Evolutionary conservation across 2,888 invertebrate genomes (phyloP).

Genomic region (Disparrhopalites patrizii): DNA sequence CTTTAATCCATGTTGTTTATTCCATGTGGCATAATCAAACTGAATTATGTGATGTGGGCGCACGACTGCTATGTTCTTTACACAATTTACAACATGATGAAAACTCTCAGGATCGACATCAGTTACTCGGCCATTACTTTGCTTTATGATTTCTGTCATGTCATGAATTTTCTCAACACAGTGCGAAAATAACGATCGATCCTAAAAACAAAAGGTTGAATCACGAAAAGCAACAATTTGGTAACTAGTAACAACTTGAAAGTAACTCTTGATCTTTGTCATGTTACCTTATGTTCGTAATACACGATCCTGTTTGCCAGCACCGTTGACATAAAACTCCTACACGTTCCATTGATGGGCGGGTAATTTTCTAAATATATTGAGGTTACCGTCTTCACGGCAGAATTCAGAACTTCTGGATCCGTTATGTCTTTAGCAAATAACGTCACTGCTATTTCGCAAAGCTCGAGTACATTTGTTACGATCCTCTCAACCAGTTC

Average conservation of each 20-base stretch:
- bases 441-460: conserved; percentile 43
- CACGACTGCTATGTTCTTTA: conserved; percentile 45
- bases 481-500: conserved; percentile 35
- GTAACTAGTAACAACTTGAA: conserved; percentile 1
- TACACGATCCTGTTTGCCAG: conserved; percentile 69
- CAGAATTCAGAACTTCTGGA: conserved; percentile 28
- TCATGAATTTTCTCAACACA: conserved; percentile 59
- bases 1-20: conserved; percentile 14
- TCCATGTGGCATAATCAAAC: conserved; percentile 38
- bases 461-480: conserved; percentile 42
- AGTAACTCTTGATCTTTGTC: conserved; percentile 28
- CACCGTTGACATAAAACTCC: conserved; percentile 63
- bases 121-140: conserved; percentile 13
- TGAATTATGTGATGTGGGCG: conserved; percentile 46
- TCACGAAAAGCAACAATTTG: no score
- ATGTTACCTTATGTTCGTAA: conserved; percentile 74
- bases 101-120: conserved; percentile 47
- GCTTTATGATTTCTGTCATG: conserved; percentile 44
- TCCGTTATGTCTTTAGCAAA: conserved; percentile 41
- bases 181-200: conserved; percentile 77
- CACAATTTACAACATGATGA: conserved; percentile 43
- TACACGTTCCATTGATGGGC: conserved; percentile 37
- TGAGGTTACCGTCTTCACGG: conserved; percentile 40
- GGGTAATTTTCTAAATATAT: conserved; percentile 48
- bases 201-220: conserved; percentile 55